Evolutionary conservation across 2,888 invertebrate species (phyloP), one percentile per base, ranked within the genome.

Genomic region (Alviniconcha strummeri): DNA sequence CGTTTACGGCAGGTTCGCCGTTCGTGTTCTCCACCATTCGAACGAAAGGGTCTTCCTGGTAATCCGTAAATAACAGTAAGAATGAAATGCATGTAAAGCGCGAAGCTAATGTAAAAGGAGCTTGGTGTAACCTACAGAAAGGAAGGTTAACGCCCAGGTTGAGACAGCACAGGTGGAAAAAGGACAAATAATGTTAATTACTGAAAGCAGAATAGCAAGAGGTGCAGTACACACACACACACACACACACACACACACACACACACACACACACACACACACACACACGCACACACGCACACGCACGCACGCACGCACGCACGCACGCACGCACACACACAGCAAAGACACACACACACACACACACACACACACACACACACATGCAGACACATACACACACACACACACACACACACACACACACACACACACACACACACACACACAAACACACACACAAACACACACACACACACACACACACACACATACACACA

Each of bases 1-100:
- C 80, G 11, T 83, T 84, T 97, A 85, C 97, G 8, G 89, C 86
- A 3, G 91, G 90, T 64, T 84, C 88, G 4, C 92, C 92, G 77
- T 91, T 89, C n/a, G 89, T 89, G 19, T 87, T 74, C 19, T 89
- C 87, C 78, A 86, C 87, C 69, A 64, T 36, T 52, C 81, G 82
- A 9, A 89, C 86, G 82, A 90, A 91, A n/a, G 90, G 90, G 17
- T 85, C 80, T 76, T 89, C 89, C 90, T 90, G 85, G 9, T 8
- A 19, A 9, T 19, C 52, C 9, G 36, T 36, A 36, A 36, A 36
- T 36, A 36, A 36, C 36, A 36, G 36, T 36, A 36, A 36, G 36
- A 36, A 36, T 36, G 36, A 36, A 36, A 36, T 36, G 36, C 36
- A 36, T 36, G 36, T 36, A 36, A 36, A 36, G 36, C 36, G 36